Evolutionary conservation across 2,797 vertebrate species (phyloP), one percentile per base, ranked within the genome.

Genomic region (Microctenopoma stevenorrisi): DNA sequence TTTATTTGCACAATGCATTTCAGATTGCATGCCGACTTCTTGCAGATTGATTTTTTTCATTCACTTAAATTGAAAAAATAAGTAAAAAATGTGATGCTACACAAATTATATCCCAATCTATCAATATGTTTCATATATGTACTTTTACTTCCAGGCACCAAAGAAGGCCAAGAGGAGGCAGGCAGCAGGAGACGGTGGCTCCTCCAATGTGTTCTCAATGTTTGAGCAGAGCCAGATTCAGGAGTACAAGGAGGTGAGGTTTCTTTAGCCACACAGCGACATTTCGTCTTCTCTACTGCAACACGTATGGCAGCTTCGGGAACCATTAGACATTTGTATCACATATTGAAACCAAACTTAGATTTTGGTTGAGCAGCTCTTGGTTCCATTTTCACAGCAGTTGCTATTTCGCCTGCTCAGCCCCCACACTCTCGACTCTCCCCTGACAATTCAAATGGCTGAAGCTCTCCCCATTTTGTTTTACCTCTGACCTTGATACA

Each of bases 161-260:
- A 97, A 97, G 93, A 97, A 95, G 87, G 96, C 96, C 86, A 97
- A 94, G 95, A 97, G 95, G 94, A 97, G 95, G 92, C 95, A 94
- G 22, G 92, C 95, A 93, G 86, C 95, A 94, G 81, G 94, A 94
- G 95, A 94, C 84, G 94, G 95, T 26, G 96, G 96, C 53, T 95
- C 95, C 91, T 97, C 96, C 93, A 97, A 94, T 8, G 96, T 97
- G 86, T 97, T 97, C 94, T 97, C 96, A 91, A 97, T 97, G 96
- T 98, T 98, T 68, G 96, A 97, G 92, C 96, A 98, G 94, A 97
- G 96, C 90, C 96, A 98, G 93, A 98, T 98, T 84, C 96, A 98
- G 94, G 96, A 97, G 91, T 98, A 97, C 93, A 97, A 97, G 86
- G 96, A 97, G 96, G 96, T 96, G 86, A 91, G 68, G 3, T 49